Percentiles rank a stretch among this genome's conserved stretches.
phyloP scores from a whole-genome alignment of 2,797 vertebrate species.

The Hybognathus amarus region DNA sequence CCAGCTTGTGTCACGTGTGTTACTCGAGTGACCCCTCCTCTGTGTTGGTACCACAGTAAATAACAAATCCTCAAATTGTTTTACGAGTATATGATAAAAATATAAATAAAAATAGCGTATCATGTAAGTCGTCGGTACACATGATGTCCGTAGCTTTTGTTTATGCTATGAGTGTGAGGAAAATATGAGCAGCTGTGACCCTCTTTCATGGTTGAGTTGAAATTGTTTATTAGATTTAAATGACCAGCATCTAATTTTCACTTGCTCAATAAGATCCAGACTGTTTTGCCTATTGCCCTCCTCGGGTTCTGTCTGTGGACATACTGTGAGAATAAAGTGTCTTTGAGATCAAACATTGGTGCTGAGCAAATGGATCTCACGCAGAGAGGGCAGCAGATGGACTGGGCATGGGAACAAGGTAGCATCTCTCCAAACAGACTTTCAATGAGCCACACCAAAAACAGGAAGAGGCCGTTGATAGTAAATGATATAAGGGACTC shows the following conservation, averaged over 20 bases:
- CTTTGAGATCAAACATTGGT: slow-evolving; percentile 47
- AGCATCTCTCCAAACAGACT: slow-evolving; percentile 47
- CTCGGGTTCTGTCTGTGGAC: slow-evolving; percentile 31
- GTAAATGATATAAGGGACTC: slow-evolving; percentile 5
- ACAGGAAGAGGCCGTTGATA: slow-evolving; percentile 5
- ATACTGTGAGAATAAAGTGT: slow-evolving; percentile 50
- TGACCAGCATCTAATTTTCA: slow-evolving; percentile 23
- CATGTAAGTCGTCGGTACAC: too few species aligned
- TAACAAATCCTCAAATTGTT: background rate
- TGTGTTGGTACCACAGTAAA: background rate
- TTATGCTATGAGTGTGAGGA: background rate
- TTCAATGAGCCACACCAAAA: slow-evolving; percentile 35
- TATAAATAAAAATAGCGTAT: background rate
- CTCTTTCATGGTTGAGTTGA: slow-evolving; percentile 14
- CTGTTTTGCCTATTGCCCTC: slow-evolving; percentile 41
- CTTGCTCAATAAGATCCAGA: slow-evolving; percentile 39
- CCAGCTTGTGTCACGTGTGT: background rate
- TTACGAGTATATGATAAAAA: background rate
- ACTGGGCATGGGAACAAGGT: slow-evolving; percentile 43
- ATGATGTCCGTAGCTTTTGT: background rate
- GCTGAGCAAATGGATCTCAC: slow-evolving; percentile 48
- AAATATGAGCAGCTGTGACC: slow-evolving; percentile 22
- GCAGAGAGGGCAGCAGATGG: slow-evolving; percentile 51
- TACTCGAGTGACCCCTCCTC: background rate
- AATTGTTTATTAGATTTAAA: slow-evolving; percentile 39